Conservation (phyloP, 2,888 invertebrate species). For the Epistrophe grossulariae region DNA sequence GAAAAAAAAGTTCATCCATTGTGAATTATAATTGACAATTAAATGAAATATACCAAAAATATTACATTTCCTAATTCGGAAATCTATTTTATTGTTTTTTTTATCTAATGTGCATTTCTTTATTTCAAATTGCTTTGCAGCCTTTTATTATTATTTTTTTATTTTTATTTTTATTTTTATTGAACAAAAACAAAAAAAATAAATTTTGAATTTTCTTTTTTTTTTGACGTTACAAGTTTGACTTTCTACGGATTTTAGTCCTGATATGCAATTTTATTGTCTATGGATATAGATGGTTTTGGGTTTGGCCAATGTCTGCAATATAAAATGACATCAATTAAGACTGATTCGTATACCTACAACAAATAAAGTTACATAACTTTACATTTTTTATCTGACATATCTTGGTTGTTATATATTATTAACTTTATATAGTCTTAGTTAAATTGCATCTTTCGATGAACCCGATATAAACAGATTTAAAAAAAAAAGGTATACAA, state of each 20-base stretch:
- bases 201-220: slow-evolving; percentile 10
- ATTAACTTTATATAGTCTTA: background rate
- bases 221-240: slow-evolving; percentile 18
- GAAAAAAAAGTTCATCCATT: too few relatives aligned
- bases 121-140: too few relatives aligned
- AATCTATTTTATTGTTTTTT: too few relatives aligned
- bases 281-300: background rate
- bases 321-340: slow-evolving; percentile 3
- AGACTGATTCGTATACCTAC: background rate
- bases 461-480: background rate
- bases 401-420: background rate
- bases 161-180: too few relatives aligned
- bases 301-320: slow-evolving; percentile 7
- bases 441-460: slow-evolving; percentile 26
- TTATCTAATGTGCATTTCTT: too few relatives aligned
- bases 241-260: background rate
- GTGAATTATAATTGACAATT: too few relatives aligned
- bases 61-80: too few relatives aligned
- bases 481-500: background rate
- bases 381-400: background rate
- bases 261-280: slow-evolving; percentile 15
- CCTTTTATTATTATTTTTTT: too few relatives aligned
- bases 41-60: too few relatives aligned
- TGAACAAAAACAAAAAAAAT: too few relatives aligned
- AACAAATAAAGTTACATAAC: background rate